Base-by-base conservation (phyloP, 2,113 vertebrate genomes). In the Microcebus jonahi region DNA sequence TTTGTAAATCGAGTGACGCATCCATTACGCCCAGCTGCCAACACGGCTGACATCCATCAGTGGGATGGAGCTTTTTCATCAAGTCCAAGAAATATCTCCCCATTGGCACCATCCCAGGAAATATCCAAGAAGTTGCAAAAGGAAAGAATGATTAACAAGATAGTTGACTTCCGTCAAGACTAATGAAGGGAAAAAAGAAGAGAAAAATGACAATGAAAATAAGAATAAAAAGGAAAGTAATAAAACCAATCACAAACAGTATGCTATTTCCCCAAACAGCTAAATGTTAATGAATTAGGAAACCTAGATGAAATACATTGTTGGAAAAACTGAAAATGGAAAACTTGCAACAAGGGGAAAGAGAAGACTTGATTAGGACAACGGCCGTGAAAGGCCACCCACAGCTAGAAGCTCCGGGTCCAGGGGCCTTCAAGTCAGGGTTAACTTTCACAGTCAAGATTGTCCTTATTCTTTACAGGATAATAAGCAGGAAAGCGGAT, bases 1-100 rank as follows among this genome's bases (percentile, higher is more conserved):
- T 87, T 48, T 20, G 80, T 55, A 45, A 36, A 50, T 20, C 17
- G 9, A 12, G 8, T 2, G 45, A 77, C 42, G 11, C 45, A 2
- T 75, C 59, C 3, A 0, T 34, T 12, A 42, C 0, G 0, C 48
- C 59, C 29, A 2, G 48, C 48, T 45, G 59, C 39, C 39, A 0
- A 0, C 61, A 3, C 2, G 34, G 20, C 45, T 5, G 2, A 57
- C 45, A 6, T 67, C 84, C 31, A 0, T 7, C 23, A 17, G 14
- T 6, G 8, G 76, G 15, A 48, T 4, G 13, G 67, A 81, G 7
- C 39, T 29, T 71, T 29, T 27, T 25, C 55, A 18, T 65, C 67
- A 4, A 4, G 79, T 65, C 95, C 63, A 39, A 61, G 79, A 97
- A 68, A 55, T 1, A 21, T 3, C 15, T 67, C 59, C 50, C 15